These are phyloP conservation scores for Podilymbus podiceps DNA, from an alignment of 2,113 vertebrate species.

Conservation along the genomic window DNA sequence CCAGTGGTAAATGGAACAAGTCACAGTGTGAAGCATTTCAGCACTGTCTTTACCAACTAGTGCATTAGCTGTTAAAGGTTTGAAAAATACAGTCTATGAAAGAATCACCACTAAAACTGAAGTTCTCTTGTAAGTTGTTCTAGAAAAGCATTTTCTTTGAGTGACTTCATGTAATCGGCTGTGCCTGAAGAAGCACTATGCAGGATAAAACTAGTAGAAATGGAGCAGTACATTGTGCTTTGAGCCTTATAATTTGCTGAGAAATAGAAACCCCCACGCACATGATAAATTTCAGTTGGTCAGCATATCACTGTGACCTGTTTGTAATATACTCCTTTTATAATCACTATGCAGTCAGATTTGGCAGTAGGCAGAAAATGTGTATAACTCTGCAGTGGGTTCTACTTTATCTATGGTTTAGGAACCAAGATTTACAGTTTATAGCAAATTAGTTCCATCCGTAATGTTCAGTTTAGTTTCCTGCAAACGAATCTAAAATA, in stretches of 20 bases:
- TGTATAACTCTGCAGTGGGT: not conserved
- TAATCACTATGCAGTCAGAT: not conserved
- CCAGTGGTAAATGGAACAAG: slow-evolving; percentile 22
- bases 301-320: not conserved
- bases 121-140: not conserved
- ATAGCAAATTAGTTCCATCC: not conserved
- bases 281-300: not conserved
- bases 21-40: slow-evolving; percentile 35
- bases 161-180: not conserved
- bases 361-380: not conserved
- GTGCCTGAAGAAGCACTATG: not conserved
- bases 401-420: not conserved
- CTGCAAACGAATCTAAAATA: not conserved
- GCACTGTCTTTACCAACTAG: not conserved
- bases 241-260: not conserved
- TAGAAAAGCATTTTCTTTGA: not conserved
- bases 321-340: not conserved
- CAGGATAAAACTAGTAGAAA: not conserved
- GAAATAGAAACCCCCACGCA: not conserved
- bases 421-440: not conserved
- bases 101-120: slow-evolving; percentile 1
- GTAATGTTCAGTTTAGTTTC: not conserved
- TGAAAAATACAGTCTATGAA: not conserved
- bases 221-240: not conserved
- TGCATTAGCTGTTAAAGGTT: not conserved